phyloP scores from a whole-genome alignment of 2,888 invertebrate species.

The Phragmatobia fuliginosa region DNA sequence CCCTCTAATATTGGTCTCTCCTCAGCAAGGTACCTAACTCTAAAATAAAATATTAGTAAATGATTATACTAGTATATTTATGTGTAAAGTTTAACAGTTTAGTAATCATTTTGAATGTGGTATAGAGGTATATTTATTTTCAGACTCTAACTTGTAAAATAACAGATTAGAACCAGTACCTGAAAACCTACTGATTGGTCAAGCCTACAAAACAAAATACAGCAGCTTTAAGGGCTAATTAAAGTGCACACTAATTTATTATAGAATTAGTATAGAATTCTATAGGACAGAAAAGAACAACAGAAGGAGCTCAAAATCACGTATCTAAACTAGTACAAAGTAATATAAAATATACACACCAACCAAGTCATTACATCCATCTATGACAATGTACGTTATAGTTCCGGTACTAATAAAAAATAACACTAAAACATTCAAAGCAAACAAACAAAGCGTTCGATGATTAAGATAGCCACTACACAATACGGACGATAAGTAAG shows the following conservation, averaged over 20 bases:
- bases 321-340: not conserved
- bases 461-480: constrained; percentile 15
- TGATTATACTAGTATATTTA: not conserved
- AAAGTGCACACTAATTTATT: not conserved
- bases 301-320: not conserved
- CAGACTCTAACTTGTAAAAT: not conserved
- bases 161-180: not conserved
- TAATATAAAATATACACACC: too few relatives aligned
- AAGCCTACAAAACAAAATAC: not conserved
- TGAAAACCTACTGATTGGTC: not conserved
- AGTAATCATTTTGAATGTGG: not conserved
- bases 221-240: not conserved
- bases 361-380: not conserved
- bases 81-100: not conserved
- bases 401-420: constrained; percentile 11
- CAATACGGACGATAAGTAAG: constrained; percentile 27
- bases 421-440: constrained; percentile 11
- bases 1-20: too few relatives aligned
- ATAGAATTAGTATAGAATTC: not conserved
- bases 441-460: constrained; percentile 14
- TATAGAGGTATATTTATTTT: not conserved
- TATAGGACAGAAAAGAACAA: not conserved
- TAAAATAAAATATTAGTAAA: not conserved
- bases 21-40: too few relatives aligned
- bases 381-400: constrained; percentile 7